Base-by-base conservation (phyloP, 2,113 vertebrate genomes). In the Meriones unguiculatus region DNA sequence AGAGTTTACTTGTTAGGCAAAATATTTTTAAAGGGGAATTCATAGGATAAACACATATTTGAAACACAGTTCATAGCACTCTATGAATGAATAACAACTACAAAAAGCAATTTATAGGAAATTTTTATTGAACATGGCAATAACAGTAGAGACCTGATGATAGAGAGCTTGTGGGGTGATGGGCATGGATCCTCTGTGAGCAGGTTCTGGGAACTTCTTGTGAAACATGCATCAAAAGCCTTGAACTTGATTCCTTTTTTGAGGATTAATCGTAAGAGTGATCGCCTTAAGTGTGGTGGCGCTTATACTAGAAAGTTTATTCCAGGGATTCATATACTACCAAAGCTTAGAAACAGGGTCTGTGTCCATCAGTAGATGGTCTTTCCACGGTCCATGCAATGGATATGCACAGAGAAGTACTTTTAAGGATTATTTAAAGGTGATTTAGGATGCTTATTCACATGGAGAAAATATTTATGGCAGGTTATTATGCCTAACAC, bases 401-500 rank as follows among this genome's bases (percentile, higher is more conserved):
- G n/a, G 57, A 86, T 59, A 59, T 35, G 7, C 35, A 67, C 28
- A 80, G 72, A 62, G 30, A 18, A 90, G 84, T 89, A 75, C 20
- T 78, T 89, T 35, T 70, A 78, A 67, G 89, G 81, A 32, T 38
- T 46, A 46, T 5, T 46, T 46, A 46, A 46, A 46, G 14, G 72
- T 54, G 2, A 57, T 70, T 88, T 81, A 70, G 89, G 54, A 25
- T 90, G 17, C 15, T 57, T 91, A 87, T 85, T 88, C 12, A 81
- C 72, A 7, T 76, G 28, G 77, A 93, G 91, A 93, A 78, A 88
- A 59, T 72, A 73, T 64, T 73, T 65, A 46, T 28, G 57, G 25
- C 89, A n/a, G 69, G 64, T 94, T 96, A 7, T 84, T 54, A 90
- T 25, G 13, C 90, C 64, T 91, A 89, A 94, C 65, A 81, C 72